phyloP scores from a whole-genome alignment of 2,113 vertebrate genomes.

The Rhineura floridana region DNA sequence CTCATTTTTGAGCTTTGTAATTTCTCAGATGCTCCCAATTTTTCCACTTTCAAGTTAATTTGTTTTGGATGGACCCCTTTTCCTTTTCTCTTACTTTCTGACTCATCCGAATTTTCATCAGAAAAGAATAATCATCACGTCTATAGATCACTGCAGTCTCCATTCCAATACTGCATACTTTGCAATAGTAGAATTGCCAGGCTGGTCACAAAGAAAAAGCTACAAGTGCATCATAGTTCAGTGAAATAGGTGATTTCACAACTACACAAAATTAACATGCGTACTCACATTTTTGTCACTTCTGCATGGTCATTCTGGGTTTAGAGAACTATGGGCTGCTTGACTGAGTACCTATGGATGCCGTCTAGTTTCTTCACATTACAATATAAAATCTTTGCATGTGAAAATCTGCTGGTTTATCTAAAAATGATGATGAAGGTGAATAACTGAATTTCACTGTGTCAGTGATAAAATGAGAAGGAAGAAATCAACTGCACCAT shows the following conservation, averaged over 20 bases:
- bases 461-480: slow-evolving; percentile 12
- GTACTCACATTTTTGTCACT: slow-evolving; percentile 47
- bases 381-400: slow-evolving; percentile 39
- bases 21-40: slow-evolving; percentile 12
- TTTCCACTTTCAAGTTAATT: background rate
- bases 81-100: background rate
- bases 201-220: background rate
- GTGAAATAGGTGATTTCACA: background rate
- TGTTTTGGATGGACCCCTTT: background rate
- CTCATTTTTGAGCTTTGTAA: slow-evolving; percentile 15
- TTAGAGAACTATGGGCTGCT: slow-evolving; percentile 35
- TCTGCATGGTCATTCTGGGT: slow-evolving; percentile 55
- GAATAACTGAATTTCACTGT: slow-evolving; percentile 25
- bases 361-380: slow-evolving; percentile 50
- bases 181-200: slow-evolving; percentile 13
- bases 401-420: slow-evolving; percentile 36
- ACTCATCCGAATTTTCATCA: slow-evolving; percentile 3
- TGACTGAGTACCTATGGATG: slow-evolving; percentile 47
- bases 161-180: slow-evolving; percentile 1
- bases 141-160: slow-evolving; percentile 6
- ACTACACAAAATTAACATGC: slow-evolving; percentile 53
- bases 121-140: slow-evolving; percentile 22
- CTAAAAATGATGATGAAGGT: slow-evolving; percentile 22
- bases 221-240: slow-evolving; percentile 9
- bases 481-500: slow-evolving; percentile 34